These are phyloP conservation scores for Macrobrachium nipponense DNA, from an alignment of 1,140 invertebrate species.

Conservation along the genomic window DNA sequence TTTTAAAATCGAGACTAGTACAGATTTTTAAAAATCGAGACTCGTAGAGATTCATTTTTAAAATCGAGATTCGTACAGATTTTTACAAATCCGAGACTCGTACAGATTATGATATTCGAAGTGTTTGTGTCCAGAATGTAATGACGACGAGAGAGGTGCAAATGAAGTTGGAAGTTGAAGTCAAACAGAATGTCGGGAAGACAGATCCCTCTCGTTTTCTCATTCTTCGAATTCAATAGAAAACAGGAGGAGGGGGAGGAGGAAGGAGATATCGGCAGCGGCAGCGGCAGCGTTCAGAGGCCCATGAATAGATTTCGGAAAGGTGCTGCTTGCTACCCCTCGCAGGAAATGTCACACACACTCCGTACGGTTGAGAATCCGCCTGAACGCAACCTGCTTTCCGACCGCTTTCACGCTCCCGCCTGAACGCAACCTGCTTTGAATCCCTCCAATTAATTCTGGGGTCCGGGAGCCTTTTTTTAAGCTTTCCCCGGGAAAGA, in stretches of 20 bases:
- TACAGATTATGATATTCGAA: too few species aligned
- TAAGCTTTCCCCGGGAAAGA: constrained; percentile 6
- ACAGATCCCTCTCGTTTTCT: background rate
- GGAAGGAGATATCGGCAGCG: background rate
- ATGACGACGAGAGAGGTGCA: too few species aligned
- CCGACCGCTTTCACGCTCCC: background rate
- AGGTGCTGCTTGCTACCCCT: background rate
- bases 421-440: constrained; percentile 17
- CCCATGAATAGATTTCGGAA: background rate
- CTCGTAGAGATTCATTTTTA: too few species aligned
- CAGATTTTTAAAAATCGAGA: too few species aligned
- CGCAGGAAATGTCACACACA: background rate
- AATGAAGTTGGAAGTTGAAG: background rate
- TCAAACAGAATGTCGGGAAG: background rate
- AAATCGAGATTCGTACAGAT: too few species aligned
- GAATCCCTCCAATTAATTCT: constrained; percentile 26
- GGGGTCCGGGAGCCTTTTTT: constrained; percentile 23
- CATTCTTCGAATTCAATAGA: constrained; percentile 9
- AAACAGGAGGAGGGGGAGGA: too few species aligned
- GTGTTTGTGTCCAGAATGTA: too few species aligned
- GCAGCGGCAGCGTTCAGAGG: background rate
- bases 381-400: too few species aligned
- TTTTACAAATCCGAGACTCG: too few species aligned
- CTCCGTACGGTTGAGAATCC: too few species aligned
- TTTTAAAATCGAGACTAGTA: too few species aligned